Conservation (phyloP, 1,140 invertebrate genomes). For the Tenebrio molitor region DNA sequence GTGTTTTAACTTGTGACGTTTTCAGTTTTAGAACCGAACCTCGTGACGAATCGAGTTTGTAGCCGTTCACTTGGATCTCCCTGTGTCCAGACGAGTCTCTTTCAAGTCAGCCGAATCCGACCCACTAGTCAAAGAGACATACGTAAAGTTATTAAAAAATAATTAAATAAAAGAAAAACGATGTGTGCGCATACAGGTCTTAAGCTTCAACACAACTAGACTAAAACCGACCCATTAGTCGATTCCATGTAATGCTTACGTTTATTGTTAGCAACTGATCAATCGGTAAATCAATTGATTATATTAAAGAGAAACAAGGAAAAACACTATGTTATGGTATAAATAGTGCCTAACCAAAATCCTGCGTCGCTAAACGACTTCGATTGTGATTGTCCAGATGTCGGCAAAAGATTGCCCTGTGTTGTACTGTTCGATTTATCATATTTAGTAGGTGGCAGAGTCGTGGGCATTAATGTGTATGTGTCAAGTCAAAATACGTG, state of each 20-base stretch:
- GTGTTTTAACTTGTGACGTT: no score
- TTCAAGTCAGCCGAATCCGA: neutral
- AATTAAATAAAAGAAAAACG: constrained; percentile 9
- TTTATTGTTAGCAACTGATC: constrained; percentile 22
- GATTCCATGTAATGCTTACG: constrained; percentile 35
- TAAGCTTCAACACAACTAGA: constrained; percentile 32
- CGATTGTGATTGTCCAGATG: constrained; percentile 9
- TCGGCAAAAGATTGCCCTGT: constrained; percentile 40
- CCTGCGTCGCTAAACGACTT: constrained; percentile 15
- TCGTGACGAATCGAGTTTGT: no score
- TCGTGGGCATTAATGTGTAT: constrained; percentile 53
- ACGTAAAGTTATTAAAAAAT: neutral
- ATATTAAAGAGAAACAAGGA: constrained; percentile 12
- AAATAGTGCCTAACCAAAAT: constrained; percentile 57
- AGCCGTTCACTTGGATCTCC: neutral
- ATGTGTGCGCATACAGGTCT: constrained; percentile 26
- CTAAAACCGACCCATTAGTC: constrained; percentile 22
- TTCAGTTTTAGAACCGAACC: no score
- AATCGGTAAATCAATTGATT: constrained; percentile 38
- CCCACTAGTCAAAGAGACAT: neutral
- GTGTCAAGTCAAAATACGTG: constrained; percentile 40
- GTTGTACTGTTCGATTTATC: neutral
- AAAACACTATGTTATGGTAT: constrained; percentile 54
- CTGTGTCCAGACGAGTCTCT: neutral
- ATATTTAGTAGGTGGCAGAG: constrained; percentile 16